phyloP scores from a whole-genome alignment of 2,113 vertebrate genomes.

The Sturnus vulgaris region DNA sequence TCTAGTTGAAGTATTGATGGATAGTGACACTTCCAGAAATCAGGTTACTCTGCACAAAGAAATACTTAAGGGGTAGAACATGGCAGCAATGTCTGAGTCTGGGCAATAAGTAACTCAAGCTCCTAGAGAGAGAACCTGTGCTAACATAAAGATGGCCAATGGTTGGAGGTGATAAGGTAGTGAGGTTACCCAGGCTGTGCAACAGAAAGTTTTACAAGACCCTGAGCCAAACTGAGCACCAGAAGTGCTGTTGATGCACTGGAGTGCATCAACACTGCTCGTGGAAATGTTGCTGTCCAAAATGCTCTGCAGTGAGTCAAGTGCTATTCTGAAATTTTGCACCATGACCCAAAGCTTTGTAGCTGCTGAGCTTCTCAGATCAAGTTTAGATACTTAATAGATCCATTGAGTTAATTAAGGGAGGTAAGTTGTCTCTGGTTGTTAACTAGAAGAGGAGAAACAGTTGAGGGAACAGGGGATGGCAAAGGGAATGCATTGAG shows the following conservation, averaged over 20 bases:
- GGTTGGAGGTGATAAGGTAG: neutral
- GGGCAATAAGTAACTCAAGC: neutral
- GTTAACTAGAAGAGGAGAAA: neutral
- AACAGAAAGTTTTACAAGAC: neutral
- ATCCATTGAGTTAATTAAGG: neutral
- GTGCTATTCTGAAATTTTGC: neutral
- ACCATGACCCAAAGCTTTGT: neutral
- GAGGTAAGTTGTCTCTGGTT: neutral
- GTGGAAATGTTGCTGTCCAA: neutral
- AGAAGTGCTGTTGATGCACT: neutral
- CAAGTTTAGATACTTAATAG: neutral
- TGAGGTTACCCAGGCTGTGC: neutral
- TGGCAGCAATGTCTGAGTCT: neutral
- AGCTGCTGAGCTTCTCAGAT: neutral
- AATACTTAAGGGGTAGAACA: neutral
- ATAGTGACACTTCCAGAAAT: neutral
- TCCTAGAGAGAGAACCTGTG: neutral
- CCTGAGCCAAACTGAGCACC: neutral
- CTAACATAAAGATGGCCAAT: neutral
- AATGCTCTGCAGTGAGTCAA: neutral
- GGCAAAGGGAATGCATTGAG: neutral
- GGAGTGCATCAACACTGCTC: neutral
- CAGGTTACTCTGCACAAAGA: neutral
- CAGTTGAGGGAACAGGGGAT: neutral
- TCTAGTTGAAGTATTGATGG: neutral